These are phyloP conservation scores for Patella ulyssiponensis DNA, from an alignment of 2,888 invertebrate genomes.

Conservation along the genomic window DNA sequence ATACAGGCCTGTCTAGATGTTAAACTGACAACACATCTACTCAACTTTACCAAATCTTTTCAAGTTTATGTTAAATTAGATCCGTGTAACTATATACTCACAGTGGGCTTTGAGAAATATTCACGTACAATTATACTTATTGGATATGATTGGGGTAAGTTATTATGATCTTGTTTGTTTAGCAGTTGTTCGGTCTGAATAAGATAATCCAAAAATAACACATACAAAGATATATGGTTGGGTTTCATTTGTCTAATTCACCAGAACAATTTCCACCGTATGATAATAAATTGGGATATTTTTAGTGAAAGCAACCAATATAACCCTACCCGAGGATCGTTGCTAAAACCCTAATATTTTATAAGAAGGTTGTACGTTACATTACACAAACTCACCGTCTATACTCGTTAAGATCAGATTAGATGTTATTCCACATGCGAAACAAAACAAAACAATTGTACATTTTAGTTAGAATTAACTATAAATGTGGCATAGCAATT, in stretches of 20 bases:
- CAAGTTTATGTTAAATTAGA: slow-evolving; percentile 45
- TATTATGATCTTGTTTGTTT: neutral
- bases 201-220: too few relatives aligned
- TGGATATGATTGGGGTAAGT: slow-evolving; percentile 47
- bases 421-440: too few relatives aligned
- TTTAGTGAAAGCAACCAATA: too few relatives aligned
- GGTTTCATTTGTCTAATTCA: too few relatives aligned
- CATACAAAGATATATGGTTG: too few relatives aligned
- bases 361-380: too few relatives aligned
- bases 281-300: neutral
- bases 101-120: slow-evolving; percentile 38
- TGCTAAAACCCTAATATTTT: too few relatives aligned
- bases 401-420: too few relatives aligned
- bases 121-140: slow-evolving; percentile 34
- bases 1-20: slow-evolving; percentile 52
- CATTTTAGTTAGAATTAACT: too few relatives aligned
- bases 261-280: neutral
- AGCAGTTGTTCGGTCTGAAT: neutral
- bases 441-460: too few relatives aligned
- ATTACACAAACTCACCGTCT: too few relatives aligned
- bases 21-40: slow-evolving; percentile 22
- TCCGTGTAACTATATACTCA: slow-evolving; percentile 41
- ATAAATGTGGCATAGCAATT: too few relatives aligned
- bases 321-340: neutral
- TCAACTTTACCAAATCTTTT: slow-evolving; percentile 35